Evolutionary conservation across 2,888 invertebrate species (phyloP).

Genomic region (Eilema caniola): DNA sequence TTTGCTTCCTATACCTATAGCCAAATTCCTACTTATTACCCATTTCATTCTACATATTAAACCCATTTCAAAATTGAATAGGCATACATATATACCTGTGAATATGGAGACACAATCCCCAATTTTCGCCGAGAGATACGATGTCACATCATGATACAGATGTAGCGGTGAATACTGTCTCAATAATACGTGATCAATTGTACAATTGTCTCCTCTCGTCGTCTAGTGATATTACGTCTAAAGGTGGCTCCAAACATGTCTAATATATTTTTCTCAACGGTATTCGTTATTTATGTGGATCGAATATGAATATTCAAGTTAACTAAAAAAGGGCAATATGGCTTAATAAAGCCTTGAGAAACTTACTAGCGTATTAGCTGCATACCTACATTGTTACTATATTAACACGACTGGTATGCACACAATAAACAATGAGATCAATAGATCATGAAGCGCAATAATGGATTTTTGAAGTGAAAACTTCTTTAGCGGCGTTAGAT

Average conservation of each 20-base stretch:
- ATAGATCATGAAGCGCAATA: no score
- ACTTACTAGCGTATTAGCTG: no score
- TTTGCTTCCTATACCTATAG: not conserved
- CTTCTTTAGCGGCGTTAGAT: no score
- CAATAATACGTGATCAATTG: constrained; percentile 69
- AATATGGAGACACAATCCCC: not conserved
- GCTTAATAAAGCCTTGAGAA: no score
- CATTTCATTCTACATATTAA: not conserved
- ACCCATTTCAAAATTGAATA: not conserved
- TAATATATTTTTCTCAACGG: not conserved
- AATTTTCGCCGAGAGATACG: constrained; percentile 11
- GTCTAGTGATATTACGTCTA: constrained; percentile 12
- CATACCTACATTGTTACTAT: no score
- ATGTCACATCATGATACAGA: constrained; percentile 32
- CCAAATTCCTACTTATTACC: not conserved
- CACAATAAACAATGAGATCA: no score
- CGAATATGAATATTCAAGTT: not conserved
- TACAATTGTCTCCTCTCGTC: constrained; percentile 59
- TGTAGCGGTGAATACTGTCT: constrained; percentile 41
- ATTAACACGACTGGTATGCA: no score
- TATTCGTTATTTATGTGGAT: not conserved
- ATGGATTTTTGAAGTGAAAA: no score
- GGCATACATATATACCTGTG: not conserved
- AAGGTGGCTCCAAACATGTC: constrained; percentile 8
- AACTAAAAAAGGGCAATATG: no score